These are phyloP conservation scores for Anser cygnoides DNA, from an alignment of 2,113 vertebrate genomes.

Conservation along the genomic window DNA sequence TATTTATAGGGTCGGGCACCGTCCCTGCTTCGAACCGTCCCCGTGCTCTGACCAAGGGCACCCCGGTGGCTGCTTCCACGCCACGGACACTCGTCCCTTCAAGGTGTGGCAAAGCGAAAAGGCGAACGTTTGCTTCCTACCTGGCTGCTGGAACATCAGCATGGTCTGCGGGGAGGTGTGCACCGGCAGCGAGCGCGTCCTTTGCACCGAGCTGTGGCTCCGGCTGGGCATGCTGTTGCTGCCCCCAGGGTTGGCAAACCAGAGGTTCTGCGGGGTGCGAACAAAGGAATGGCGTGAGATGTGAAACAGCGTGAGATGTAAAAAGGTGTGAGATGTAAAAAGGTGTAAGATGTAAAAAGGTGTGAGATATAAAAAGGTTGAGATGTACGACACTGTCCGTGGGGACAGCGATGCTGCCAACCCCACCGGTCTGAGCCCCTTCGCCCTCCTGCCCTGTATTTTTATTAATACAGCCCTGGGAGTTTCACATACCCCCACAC, in stretches of 20 bases:
- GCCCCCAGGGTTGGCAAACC: conserved; percentile 97
- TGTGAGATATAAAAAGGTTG: not conserved
- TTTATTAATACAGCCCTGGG: not conserved
- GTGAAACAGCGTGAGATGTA: not conserved
- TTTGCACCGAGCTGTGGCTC: conserved; percentile 95
- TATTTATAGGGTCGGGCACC: conserved; percentile 55
- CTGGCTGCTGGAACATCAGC: conserved; percentile 94
- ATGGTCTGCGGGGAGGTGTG: conserved; percentile 94
- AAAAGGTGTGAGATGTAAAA: not conserved
- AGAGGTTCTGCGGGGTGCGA: conserved; percentile 85
- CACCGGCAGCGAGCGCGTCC: conserved; percentile 95
- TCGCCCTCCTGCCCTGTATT: not conserved
- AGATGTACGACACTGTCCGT: not conserved
- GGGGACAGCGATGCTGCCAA: not conserved
- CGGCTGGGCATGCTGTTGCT: conserved; percentile 98
- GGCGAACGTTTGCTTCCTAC: conserved; percentile 61
- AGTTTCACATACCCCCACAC: not conserved
- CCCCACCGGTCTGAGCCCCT: not conserved
- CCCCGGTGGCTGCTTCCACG: too few relatives aligned
- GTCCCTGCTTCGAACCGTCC: not conserved
- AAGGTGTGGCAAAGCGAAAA: too few relatives aligned
- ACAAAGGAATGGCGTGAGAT: not conserved
- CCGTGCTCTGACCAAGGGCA: not conserved
- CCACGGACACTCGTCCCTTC: too few relatives aligned
- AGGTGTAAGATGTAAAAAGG: not conserved